Percentiles rank a stretch among this genome's conserved stretches.
phyloP scores from a whole-genome alignment of 2,113 vertebrate genomes.

The Oriolus oriolus region DNA sequence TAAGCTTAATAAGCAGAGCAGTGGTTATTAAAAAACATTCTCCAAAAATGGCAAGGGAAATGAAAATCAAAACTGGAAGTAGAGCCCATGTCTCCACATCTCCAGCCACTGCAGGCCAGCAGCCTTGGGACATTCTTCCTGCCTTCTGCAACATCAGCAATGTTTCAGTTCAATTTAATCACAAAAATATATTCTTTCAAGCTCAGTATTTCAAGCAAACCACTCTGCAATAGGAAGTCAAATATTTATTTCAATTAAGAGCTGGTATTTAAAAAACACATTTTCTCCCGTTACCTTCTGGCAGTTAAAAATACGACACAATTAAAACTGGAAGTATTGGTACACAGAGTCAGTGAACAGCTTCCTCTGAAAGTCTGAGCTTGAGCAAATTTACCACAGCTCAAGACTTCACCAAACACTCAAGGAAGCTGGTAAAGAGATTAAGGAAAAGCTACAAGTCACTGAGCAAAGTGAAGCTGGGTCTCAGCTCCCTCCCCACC shows the following conservation, averaged over 20 bases:
- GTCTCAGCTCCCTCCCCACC: neutral
- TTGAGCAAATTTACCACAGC: neutral
- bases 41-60: neutral
- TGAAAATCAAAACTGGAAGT: neutral
- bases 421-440: neutral
- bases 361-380: neutral
- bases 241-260: slow-evolving; percentile 10
- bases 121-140: neutral
- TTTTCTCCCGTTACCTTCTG: neutral
- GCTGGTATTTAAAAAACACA: neutral
- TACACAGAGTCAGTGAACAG: neutral
- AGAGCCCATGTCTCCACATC: accelerated
- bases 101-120: neutral
- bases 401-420: neutral
- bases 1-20: neutral
- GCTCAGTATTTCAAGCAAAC: neutral
- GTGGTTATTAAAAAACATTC: neutral
- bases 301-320: neutral
- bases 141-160: neutral
- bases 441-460: neutral
- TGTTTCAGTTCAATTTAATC: neutral
- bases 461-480: neutral
- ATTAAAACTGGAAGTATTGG: neutral
- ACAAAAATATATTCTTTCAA: neutral
- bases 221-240: neutral